A percentile compares a stretch with the other conserved stretches of the same genome.
Evolutionary conservation across 2,113 vertebrate genomes (phyloP).

Genomic region (Sylvia atricapilla): DNA sequence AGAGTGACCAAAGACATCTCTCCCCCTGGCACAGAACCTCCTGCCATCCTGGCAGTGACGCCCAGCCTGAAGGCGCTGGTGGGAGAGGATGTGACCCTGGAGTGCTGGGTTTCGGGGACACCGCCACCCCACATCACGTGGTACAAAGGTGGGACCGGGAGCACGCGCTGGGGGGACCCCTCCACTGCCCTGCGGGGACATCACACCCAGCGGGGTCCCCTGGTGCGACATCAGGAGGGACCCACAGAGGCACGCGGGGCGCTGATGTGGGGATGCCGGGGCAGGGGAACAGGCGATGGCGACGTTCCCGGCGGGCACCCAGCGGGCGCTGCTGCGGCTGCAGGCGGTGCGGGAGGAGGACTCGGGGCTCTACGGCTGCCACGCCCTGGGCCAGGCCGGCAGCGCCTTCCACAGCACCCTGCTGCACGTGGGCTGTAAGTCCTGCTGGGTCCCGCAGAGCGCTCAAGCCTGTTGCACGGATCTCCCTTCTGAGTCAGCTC

Average conservation of each 20-base stretch:
- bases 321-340: slow-evolving; percentile 75
- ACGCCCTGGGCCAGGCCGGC: slow-evolving; percentile 77
- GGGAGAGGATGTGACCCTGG: slow-evolving; percentile 81
- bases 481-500: neutral
- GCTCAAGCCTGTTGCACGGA: rapidly evolving
- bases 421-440: slow-evolving; percentile 87
- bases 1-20: neutral
- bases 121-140: slow-evolving; percentile 82
- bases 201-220: rapidly evolving
- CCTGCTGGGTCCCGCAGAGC: rapidly evolving
- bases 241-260: rapidly evolving
- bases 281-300: slow-evolving; percentile 80
- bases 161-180: rapidly evolving
- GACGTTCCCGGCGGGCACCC: slow-evolving; percentile 52
- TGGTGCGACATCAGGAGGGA: rapidly evolving
- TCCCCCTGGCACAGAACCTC: slow-evolving; percentile 67
- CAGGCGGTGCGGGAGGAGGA: slow-evolving; percentile 76
- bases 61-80: slow-evolving; percentile 68
- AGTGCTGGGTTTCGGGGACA: slow-evolving; percentile 74
- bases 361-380: slow-evolving; percentile 80
- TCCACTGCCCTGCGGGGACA: rapidly evolving
- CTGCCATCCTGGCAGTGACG: slow-evolving; percentile 66
- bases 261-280: neutral
- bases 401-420: slow-evolving; percentile 60
- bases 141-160: slow-evolving; percentile 80